These are phyloP conservation scores for Pagetopsis macropterus DNA, from an alignment of 2,797 vertebrate species.

Conservation along the genomic window DNA sequence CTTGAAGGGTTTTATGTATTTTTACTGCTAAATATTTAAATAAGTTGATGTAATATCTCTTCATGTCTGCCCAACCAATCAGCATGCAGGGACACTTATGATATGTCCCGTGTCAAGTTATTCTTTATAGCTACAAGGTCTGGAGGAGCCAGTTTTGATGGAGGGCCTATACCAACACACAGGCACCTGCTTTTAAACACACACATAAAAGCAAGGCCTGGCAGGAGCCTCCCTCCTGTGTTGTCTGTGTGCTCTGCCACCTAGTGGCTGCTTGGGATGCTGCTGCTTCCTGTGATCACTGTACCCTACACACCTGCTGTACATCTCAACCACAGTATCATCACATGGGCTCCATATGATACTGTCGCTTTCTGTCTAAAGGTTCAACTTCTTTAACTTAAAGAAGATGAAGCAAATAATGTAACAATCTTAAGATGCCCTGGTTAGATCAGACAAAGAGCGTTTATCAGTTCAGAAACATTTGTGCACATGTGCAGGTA, in stretches of 20 bases:
- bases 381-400: neutral
- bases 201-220: constrained; percentile 25
- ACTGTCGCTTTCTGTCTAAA: neutral
- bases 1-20: constrained; percentile 23
- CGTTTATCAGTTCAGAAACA: neutral
- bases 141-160: constrained; percentile 64
- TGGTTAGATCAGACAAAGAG: constrained; percentile 4
- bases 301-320: constrained; percentile 59
- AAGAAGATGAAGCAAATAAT: neutral
- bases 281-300: constrained; percentile 25
- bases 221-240: constrained; percentile 26
- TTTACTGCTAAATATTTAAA: constrained; percentile 45
- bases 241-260: constrained; percentile 77
- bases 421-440: neutral
- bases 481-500: constrained; percentile 2
- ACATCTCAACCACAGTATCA: neutral
- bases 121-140: constrained; percentile 44
- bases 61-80: constrained; percentile 41
- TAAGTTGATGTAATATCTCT: constrained; percentile 24
- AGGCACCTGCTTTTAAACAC: constrained; percentile 39
- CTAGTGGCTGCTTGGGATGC: constrained; percentile 70
- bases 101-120: constrained; percentile 60
- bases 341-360: neutral
- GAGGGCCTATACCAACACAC: constrained; percentile 31
- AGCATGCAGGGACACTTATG: constrained; percentile 43